Base-by-base conservation (phyloP, 2,797 vertebrate genomes). In the Austrolebias charrua region DNA sequence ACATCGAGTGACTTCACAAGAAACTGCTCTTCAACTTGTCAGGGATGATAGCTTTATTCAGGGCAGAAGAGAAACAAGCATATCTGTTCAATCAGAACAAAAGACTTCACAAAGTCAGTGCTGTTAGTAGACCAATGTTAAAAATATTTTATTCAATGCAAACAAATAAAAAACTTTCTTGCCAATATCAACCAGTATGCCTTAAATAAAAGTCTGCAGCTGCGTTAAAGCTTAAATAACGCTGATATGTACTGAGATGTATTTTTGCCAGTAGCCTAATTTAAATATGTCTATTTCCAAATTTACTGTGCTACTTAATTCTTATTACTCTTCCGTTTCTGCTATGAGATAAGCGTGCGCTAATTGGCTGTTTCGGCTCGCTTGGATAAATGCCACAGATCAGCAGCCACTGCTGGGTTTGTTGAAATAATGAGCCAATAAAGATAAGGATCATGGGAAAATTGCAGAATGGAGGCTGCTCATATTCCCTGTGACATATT, bases 401-500 rank as follows among this genome's bases (percentile, higher is more conserved):
- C 86, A 83, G 79, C 79, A 83, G 84, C 82, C 79, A 82, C 86
- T 52, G 66, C 78, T 57, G 76, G 76, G 75, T 81, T 58, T 67
- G 40, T 52, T 60, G 77, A 75, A 88, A 86, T 88, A 89, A 90
- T 89, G 86, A 89, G 89, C 88, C 84, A 78, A 86, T 90, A 86
- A 88, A 87, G 89, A 89, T 89, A 87, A 89, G 80, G 85, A 88
- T 90, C 84, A 86, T 83, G 75, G 75, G 80, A 84, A 87, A 88
- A 90, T 79, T 82, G 83, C 73, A 86, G 83, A 83, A 79, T 60
- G 73, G 80, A 82, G 81, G 80, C 65, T 57, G 35, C 69, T 86
- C 73, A 60, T 73, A 86, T 74, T 80, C 63, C 50, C 77, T 49
- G 55, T 80, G 75, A 84, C 63, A 80, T 71, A 67, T 50, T 50